Evolutionary conservation across 2,888 invertebrate genomes (phyloP).

Genomic region (Labia minor): DNA sequence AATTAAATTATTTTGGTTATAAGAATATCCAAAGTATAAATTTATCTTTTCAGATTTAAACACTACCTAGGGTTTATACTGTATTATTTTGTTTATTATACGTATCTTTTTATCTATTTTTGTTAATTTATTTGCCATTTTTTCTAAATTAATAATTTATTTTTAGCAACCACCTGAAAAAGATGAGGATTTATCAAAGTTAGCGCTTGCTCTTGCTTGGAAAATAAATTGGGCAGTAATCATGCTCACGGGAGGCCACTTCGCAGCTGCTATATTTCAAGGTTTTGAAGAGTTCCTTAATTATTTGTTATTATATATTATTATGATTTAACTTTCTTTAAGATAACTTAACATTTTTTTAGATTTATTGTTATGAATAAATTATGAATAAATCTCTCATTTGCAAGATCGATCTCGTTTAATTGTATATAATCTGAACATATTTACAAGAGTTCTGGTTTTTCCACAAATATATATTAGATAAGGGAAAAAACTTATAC

Average conservation of each 20-base stretch:
- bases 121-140: too few relatives aligned
- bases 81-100: too few relatives aligned
- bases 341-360: constrained; percentile 21
- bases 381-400: too few relatives aligned
- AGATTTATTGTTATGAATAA: constrained; percentile 21
- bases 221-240: constrained; percentile 59
- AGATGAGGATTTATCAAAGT: constrained; percentile 33
- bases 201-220: constrained; percentile 29
- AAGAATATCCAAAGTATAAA: too few relatives aligned
- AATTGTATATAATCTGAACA: constrained; percentile 16
- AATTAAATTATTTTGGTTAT: neutral
- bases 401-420: too few relatives aligned
- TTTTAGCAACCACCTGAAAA: constrained; percentile 27
- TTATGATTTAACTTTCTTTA: neutral
- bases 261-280: constrained; percentile 60
- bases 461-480: too few relatives aligned
- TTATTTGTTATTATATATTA: neutral
- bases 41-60: too few relatives aligned
- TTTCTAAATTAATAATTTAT: constrained; percentile 15
- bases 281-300: constrained; percentile 35
- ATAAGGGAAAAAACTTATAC: too few relatives aligned
- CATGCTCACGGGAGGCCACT: constrained; percentile 77
- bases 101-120: too few relatives aligned
- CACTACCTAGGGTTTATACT: too few relatives aligned
- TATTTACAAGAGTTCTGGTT: too few relatives aligned